phyloP scores from a whole-genome alignment of 2,113 vertebrate species.

The Tragelaphus strepsiceros region DNA sequence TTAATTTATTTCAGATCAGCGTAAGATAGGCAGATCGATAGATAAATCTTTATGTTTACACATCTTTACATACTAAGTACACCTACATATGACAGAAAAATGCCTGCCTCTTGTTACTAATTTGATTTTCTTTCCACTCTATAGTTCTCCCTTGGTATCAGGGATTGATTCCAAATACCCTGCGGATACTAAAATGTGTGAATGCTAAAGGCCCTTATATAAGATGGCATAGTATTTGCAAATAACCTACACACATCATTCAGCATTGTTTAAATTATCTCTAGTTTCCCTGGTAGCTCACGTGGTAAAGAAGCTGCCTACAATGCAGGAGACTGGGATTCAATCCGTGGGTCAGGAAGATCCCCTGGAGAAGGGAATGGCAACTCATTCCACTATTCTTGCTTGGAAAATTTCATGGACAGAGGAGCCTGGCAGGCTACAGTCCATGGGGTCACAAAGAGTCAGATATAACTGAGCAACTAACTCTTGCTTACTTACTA shows the following conservation, averaged over 20 bases:
- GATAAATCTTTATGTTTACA: background rate
- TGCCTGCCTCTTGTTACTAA: background rate
- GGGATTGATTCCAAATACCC: background rate
- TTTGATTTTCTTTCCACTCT: background rate
- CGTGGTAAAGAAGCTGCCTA: background rate
- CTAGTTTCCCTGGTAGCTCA: background rate
- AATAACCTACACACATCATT: background rate
- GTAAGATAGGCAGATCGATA: background rate
- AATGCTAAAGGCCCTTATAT: background rate
- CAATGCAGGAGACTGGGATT: background rate
- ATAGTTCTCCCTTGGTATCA: background rate
- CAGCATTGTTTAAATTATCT: background rate
- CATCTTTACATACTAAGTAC: background rate
- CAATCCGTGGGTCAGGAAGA: background rate
- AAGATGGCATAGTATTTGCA: background rate
- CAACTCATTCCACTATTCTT: background rate
- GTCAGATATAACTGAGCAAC: background rate
- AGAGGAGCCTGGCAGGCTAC: background rate
- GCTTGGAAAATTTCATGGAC: background rate
- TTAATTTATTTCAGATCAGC: background rate
- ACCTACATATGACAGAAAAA: background rate
- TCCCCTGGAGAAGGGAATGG: background rate
- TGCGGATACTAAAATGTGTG: background rate
- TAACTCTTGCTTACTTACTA: background rate
- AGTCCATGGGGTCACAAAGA: background rate